These are phyloP conservation scores for Pollachius pollachius DNA, from an alignment of 2,113 vertebrate genomes.

Conservation along the genomic window DNA sequence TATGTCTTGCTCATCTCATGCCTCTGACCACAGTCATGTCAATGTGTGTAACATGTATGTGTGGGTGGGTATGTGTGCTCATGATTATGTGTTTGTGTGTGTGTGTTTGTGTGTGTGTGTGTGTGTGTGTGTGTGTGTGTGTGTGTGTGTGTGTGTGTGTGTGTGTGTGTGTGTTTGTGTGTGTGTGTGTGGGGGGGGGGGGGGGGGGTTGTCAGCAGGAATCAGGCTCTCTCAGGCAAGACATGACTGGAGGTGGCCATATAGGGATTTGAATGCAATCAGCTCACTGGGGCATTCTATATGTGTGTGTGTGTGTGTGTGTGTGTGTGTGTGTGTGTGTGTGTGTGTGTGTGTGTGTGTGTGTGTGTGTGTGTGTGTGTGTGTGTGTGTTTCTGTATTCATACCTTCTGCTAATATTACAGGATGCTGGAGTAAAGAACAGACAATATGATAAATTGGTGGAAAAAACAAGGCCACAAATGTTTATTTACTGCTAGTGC, in stretches of 20 bases:
- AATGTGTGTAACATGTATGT: constrained; percentile 28
- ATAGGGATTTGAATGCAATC: constrained; percentile 41
- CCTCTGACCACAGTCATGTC: constrained; percentile 32
- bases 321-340: constrained; percentile 28
- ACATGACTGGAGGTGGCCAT: constrained; percentile 56
- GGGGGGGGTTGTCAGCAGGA: constrained; percentile 53
- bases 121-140: constrained; percentile 13
- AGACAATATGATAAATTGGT: no score
- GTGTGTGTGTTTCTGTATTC: constrained; percentile 3
- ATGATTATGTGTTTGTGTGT: constrained; percentile 4
- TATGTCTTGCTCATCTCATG: constrained; percentile 46
- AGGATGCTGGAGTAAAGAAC: no score
- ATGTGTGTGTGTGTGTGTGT: constrained; percentile 24
- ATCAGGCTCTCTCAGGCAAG: constrained; percentile 54
- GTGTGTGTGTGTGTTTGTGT: not conserved
- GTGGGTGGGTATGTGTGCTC: constrained; percentile 4
- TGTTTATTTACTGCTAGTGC: no score
- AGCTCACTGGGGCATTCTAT: constrained; percentile 42
- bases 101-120: not conserved
- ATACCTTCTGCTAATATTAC: not conserved
- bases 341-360: constrained; percentile 2
- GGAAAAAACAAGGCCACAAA: no score
- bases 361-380: constrained; percentile 14
- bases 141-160: not conserved
- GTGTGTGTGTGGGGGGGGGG: not conserved